Percentiles rank a stretch among this genome's conserved stretches.
Evolutionary conservation across 1,140 invertebrate species (phyloP).

Genomic region (Drosophila sp.): DNA sequence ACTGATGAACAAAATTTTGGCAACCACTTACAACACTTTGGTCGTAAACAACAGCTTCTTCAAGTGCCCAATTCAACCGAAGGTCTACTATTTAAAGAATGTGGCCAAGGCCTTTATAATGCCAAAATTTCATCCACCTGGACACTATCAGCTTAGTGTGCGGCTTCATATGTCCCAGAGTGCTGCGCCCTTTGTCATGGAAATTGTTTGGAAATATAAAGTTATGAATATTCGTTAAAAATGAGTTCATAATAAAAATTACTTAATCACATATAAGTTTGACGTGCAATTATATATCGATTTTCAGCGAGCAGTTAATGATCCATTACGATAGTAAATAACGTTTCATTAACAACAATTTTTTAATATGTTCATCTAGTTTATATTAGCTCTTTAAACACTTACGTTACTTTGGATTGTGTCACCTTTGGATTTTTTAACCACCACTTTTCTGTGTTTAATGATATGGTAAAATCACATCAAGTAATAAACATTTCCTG

Average conservation of each 20-base stretch:
- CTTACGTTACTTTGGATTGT: too few relatives aligned
- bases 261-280: not conserved
- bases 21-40: conserved; percentile 32
- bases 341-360: too few relatives aligned
- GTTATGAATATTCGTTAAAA: conserved; percentile 35
- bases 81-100: conserved; percentile 51
- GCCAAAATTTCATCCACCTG: conserved; percentile 44
- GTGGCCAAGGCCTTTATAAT: conserved; percentile 29
- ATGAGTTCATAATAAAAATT: not conserved
- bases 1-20: conserved; percentile 48
- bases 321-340: too few relatives aligned
- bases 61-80: conserved; percentile 52
- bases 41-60: conserved; percentile 57
- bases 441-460: too few relatives aligned
- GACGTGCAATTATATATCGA: too few relatives aligned
- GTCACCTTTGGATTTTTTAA: too few relatives aligned
- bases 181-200: conserved; percentile 52
- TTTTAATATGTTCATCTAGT: not conserved
- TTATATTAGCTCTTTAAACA: too few relatives aligned
- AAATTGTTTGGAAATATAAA: conserved; percentile 59
- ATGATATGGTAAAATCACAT: not conserved
- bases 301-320: too few relatives aligned
- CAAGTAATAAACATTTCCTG: too few relatives aligned
- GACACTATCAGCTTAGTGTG: conserved; percentile 53
- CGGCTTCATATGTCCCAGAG: conserved; percentile 40